phyloP scores from a whole-genome alignment of 2,888 invertebrate species.

The Iselma pallidipennis region DNA sequence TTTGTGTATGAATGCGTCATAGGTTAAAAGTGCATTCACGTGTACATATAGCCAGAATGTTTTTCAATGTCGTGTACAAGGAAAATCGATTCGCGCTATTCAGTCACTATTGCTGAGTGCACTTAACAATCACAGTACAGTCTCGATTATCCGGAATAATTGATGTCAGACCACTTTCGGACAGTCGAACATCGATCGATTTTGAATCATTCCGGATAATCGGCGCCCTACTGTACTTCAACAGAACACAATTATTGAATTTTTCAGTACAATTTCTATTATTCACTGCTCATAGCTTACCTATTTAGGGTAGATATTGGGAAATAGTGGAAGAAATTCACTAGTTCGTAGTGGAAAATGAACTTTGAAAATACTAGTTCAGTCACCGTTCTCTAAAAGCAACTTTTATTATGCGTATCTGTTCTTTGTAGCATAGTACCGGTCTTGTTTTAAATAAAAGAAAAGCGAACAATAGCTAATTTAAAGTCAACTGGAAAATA shows the following conservation, averaged over 20 bases:
- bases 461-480: constrained; percentile 26
- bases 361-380: background rate
- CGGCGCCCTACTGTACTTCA: too few relatives aligned
- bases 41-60: constrained; percentile 31
- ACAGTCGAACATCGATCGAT: too few relatives aligned
- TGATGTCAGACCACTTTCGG: too few relatives aligned
- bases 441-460: constrained; percentile 33
- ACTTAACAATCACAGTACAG: too few relatives aligned
- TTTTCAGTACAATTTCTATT: too few relatives aligned
- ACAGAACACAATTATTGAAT: too few relatives aligned
- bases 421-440: constrained; percentile 33
- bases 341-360: background rate
- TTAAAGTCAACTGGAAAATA: constrained; percentile 8
- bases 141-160: too few relatives aligned
- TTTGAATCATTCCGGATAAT: too few relatives aligned
- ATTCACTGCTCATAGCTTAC: background rate
- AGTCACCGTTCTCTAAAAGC: background rate
- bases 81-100: constrained; percentile 27
- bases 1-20: constrained; percentile 32
- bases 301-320: background rate
- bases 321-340: too few relatives aligned
- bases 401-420: constrained; percentile 23
- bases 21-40: constrained; percentile 36
- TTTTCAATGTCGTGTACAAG: constrained; percentile 27
- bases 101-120: too few relatives aligned